Evolutionary conservation across 2,113 vertebrate genomes (phyloP).

Genomic region (Syrmaticus mikado): DNA sequence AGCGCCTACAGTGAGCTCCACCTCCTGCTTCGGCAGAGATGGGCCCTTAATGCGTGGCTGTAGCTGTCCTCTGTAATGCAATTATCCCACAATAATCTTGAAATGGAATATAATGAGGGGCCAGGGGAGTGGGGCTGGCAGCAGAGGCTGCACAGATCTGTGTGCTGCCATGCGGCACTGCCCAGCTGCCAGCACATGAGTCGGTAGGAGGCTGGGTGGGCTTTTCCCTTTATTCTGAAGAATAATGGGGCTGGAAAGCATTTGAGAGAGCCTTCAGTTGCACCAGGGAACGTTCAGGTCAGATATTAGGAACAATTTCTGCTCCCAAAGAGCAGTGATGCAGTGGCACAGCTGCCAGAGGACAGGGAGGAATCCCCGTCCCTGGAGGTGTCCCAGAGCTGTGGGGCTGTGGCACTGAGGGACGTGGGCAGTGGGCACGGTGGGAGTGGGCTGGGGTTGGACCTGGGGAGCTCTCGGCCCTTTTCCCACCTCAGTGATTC

Average conservation of each 20-base stretch:
- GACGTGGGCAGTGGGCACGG: too few species aligned
- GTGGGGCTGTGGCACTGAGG: too few species aligned
- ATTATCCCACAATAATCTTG: conserved; percentile 1
- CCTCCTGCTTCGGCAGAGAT: background rate
- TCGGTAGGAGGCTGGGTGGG: background rate
- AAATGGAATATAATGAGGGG: conserved; percentile 36
- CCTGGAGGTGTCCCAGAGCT: too few species aligned
- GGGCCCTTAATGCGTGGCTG: background rate
- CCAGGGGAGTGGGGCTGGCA: background rate
- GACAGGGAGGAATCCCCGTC: too few species aligned
- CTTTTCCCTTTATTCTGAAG: conserved; percentile 6
- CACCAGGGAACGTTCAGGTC: background rate
- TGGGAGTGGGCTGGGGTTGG: too few species aligned
- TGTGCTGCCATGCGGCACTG: background rate
- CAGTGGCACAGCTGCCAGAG: too few species aligned
- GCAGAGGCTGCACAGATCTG: background rate
- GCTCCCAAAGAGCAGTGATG: too few species aligned
- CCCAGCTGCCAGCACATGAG: accelerated
- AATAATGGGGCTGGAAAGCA: background rate
- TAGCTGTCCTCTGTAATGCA: background rate
- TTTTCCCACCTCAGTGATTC: too few species aligned
- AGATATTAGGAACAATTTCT: too few species aligned
- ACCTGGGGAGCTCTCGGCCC: too few species aligned
- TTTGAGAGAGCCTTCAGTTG: background rate
- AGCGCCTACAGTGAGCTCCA: conserved; percentile 42